Evolutionary conservation across 1,140 invertebrate genomes (phyloP), one percentile per base, ranked within the genome.

Genomic region (Musca domestica): DNA sequence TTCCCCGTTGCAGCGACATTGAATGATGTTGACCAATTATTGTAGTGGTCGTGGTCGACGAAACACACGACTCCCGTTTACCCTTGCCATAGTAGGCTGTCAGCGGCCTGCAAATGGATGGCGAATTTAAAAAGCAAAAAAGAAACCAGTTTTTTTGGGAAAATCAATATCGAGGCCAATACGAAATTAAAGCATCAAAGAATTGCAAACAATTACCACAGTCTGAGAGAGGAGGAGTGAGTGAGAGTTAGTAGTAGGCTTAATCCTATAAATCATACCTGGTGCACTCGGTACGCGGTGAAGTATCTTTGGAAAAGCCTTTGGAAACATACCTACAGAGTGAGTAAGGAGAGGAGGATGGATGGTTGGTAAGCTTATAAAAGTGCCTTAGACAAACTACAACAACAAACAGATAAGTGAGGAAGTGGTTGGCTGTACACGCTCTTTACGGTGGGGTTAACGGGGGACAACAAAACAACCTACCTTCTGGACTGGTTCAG

Each of bases 271-370:
- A 41, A 41, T 34, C 82, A 84, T 84, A 92, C 90, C 90, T 88
- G 83, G 93, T 91, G 82, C 91, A 93, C 76, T 94, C 92, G 6
- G 90, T 91, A 73, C 90, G 85, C 19, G 91, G 91, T 49, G 91
- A 92, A 87, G 89, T 92, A 80, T 93, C 91, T 75, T 89, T 90
- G 73, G 87, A 88, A 68, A 81, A 77, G 74, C 74, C 77, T 71
- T 77, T 80, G 66, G 75, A 72, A 48, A 76, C 77, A 68, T 78
- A 76, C 23, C 76, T 66, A 22, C 19, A 65, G 51, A 9, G 46
- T 51, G 51, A 52, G n/a, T 30, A 14, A 66, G 34, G 34, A 41
- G 34, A 12, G 10, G 34, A 41, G 34, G 6, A 41, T 41, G 27
- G 27, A 30, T 30, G 3, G 27, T 30, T 30, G 27, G 27, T 30